Evolutionary conservation across 2,888 invertebrate genomes (phyloP), one percentile per base, ranked within the genome.

Genomic region (Creontiades dilutus): DNA sequence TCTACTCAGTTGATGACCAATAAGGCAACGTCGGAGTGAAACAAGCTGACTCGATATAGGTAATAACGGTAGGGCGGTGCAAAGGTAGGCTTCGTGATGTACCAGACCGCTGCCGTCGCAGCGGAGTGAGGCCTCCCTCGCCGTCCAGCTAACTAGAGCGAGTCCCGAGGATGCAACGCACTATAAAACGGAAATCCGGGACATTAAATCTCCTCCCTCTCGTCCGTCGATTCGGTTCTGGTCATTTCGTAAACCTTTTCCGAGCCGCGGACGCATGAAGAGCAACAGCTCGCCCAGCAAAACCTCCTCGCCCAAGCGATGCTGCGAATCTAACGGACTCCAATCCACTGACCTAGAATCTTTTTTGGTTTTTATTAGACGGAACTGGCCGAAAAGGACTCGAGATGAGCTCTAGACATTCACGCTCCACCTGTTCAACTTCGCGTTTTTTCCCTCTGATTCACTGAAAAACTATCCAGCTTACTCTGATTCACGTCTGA

Each of bases 151-250:
- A 82, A 82, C 47, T 48, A 82, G 82, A 82, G 82, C 82, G 82
- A 82, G 82, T 47, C 82, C 82, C 27, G 19, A 48, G 82, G 52
- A 52, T 82, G 82, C 82, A 82, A 52, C 82, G 82, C 82, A 52
- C 82, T 82, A 82, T 82, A 82, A 82, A 82, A 82, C 82, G 82
- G 82, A 82, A 82, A 82, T 82, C 82, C 82, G 82, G 82, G 82
- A 82, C 82, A 82, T 82, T 82, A 82, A 52, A 27, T n/a, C 52
- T 48, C 27, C 48, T 48, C 82, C 47, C 82, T 12, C 68, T 23
- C 82, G 27, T 48, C 47, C 52, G 27, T 28, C 82, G 23, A 52
- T 82, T 82, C 82, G 55, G 82, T 82, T 82, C 82, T 82, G 82
- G 82, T 82, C 82, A 82, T 82, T 82, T 82, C 82, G 55, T 52